Evolutionary conservation across 2,888 invertebrate genomes (phyloP), one percentile per base, ranked within the genome.

Genomic region (Himalopsyche anomala): DNA sequence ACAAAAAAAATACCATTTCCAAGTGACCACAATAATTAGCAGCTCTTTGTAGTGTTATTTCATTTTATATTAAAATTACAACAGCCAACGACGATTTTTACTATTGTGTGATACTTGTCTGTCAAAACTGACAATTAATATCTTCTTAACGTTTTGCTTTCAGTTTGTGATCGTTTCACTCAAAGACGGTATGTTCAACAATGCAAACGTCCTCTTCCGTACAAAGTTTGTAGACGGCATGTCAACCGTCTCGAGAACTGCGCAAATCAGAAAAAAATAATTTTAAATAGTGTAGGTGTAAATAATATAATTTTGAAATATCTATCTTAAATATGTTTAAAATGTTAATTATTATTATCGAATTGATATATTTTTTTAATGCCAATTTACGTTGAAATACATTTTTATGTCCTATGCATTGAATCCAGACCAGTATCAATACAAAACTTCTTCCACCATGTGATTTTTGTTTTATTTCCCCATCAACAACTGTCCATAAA

Each of bases 151-250:
- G n/a, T 42, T 8, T 45, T 82, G 11, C 19, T 90, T 94, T 8
- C 95, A 99, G 96, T 99, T 99, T 92, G 97, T 99, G 89, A 96
- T 99, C 88, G 99, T 99, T 1, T 99, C 99, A 0, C 94, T 99
- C 80, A 99, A 99, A 91, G 99, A 99, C 91, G 99, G 99, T 45
- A 99, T 99, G 98, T 99, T 99, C 93, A 98, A 97, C 92, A 99
- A 99, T 92, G 99, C 99, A 0, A 99, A 99, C 92, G 99, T 99
- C 40, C 92, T 99, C 85, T 99, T 98, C 93, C 96, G 97, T 85
- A 99, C 99, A 0, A 95, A 95, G 90, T 99, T 99, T 92, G 95
- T 97, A 45, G 99, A 99, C 92, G 99, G 99, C 83, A 97, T 98
- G 92, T 99, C 99, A 0, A 95, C 96, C 5, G 97, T 99, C 55